Evolutionary conservation across 2,888 invertebrate genomes (phyloP).

Genomic region (Pseudococcus longispinus): DNA sequence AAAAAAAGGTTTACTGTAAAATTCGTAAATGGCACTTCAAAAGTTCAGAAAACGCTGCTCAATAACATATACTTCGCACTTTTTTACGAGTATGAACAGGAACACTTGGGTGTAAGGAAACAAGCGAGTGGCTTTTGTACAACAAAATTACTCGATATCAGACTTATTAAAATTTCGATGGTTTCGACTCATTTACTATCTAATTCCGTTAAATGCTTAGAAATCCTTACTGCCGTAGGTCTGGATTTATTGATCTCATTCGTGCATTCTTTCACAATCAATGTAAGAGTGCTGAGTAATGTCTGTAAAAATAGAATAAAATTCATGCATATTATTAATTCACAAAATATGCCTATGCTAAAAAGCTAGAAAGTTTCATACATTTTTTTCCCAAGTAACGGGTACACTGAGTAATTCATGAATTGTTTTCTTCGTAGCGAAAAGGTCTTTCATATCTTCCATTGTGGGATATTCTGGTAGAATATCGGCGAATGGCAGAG

Average conservation of each 20-base stretch:
- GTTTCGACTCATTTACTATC: not conserved
- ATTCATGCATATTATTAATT: not conserved
- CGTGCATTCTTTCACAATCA: slow-evolving; percentile 18
- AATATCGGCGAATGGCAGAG: slow-evolving; percentile 23
- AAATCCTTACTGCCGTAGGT: not conserved
- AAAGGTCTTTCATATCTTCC: slow-evolving; percentile 46
- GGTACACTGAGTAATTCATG: slow-evolving; percentile 31
- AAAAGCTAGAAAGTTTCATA: not conserved
- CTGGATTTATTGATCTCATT: slow-evolving; percentile 2
- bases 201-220: not conserved
- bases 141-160: not conserved
- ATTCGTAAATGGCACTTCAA: not conserved
- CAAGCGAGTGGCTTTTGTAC: not conserved
- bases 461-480: slow-evolving; percentile 38
- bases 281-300: not conserved
- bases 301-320: slow-evolving; percentile 6
- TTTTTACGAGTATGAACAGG: not conserved
- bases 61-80: not conserved
- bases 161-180: not conserved
- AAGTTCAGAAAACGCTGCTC: not conserved
- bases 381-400: not conserved
- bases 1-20: not conserved
- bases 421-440: not conserved
- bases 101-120: not conserved
- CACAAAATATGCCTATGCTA: not conserved